Percentiles rank a stretch among this genome's conserved stretches.
phyloP scores from a whole-genome alignment of 2,888 invertebrate species.

The Brachylomia viminalis region DNA sequence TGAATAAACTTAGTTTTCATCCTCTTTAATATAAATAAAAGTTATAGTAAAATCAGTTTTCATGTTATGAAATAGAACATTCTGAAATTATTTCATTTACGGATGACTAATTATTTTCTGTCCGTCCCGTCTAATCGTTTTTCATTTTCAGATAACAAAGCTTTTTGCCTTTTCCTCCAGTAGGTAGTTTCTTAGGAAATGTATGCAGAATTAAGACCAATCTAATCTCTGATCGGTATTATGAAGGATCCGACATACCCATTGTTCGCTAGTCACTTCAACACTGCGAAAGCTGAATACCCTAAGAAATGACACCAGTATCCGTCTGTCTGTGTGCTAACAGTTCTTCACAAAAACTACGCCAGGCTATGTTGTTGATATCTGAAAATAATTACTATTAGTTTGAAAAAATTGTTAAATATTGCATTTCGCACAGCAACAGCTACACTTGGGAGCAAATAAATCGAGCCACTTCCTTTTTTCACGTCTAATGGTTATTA shows the following conservation, averaged over 20 bases:
- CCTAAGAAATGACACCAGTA: conserved; percentile 48
- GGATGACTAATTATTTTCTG: no score
- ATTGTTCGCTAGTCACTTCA: conserved; percentile 50
- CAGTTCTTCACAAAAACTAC: conserved; percentile 23
- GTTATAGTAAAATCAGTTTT: no score
- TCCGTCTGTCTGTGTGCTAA: conserved; percentile 35
- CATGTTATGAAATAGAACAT: no score
- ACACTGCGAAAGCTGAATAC: conserved; percentile 57
- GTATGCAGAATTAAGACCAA: conserved; percentile 25
- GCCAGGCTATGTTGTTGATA: background rate
- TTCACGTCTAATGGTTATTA: no score
- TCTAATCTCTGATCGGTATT: conserved; percentile 53
- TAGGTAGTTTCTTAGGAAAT: conserved; percentile 11
- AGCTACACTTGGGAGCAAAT: no score
- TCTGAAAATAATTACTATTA: background rate
- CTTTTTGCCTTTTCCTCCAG: background rate
- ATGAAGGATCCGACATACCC: conserved; percentile 51
- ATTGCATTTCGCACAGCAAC: no score
- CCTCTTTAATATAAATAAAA: no score
- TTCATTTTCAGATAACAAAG: background rate
- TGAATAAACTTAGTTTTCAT: no score
- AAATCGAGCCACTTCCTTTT: no score
- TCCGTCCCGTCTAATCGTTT: background rate
- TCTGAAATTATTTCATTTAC: no score
- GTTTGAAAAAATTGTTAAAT: background rate